Evolutionary conservation across 2,797 vertebrate species (phyloP), one percentile per base, ranked within the genome.

Genomic region (Cossypha dichroa): DNA sequence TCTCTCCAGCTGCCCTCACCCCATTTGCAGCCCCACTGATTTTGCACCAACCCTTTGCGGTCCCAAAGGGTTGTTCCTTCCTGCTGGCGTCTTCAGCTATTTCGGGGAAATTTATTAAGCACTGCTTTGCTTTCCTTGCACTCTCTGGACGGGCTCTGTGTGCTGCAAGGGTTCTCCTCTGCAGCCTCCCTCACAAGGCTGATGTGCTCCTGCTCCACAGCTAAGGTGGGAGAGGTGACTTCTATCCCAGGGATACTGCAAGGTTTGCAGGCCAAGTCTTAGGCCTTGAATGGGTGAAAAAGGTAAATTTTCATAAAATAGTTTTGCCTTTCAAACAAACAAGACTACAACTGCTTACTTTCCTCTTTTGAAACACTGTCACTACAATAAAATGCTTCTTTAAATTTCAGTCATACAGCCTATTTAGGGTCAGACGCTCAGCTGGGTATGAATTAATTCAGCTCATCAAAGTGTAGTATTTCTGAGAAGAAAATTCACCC

Each of bases 31-130:
- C 17, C 38, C 51, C 4, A 2, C 7, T 2, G 5, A 13, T 58
- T 93, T 82, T 52, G 19, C 0, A 0, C 12, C 2, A 5, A 14
- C 11, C 23, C 16, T 48, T 66, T 76, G 43, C 5, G 3, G 34
- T 22, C 52, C 56, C 20, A 38, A 69, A 36, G 31, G 18, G 4
- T n/a, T 64, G 13, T 19, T 81, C n/a, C 41, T 88, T 21, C 51
- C 36, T 36, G 36, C 36, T 36, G 36, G 36, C 36, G 11, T 36
- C 28, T 54, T 78, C 38, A 68, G 33, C 38, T 72, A 1, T 52
- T 46, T 34, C 14, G 4, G 5, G 14, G 12, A 14, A 33, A 67
- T 49, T 67, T 83, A 34, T 48, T 55, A 62, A 73, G 41, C 4
- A 3, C 26, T 36, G 38, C 48, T 75, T 85, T 63, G 46, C 33